Evolutionary conservation across 2,797 vertebrate species (phyloP).

Genomic region (Lates japonicus): DNA sequence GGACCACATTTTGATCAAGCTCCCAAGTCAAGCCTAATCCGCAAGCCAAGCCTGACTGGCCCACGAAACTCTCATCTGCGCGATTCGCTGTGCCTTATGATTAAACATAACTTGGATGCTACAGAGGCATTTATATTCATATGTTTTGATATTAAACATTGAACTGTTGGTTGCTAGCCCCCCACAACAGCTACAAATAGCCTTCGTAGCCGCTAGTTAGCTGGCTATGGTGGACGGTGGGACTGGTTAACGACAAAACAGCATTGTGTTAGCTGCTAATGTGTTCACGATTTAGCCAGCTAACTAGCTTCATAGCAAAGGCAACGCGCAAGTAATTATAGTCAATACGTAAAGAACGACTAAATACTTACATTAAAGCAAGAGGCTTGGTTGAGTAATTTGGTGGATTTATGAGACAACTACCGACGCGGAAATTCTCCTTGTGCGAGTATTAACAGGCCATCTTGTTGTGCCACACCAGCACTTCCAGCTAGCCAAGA

Average conservation of each 20-base stretch:
- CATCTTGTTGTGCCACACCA: slow-evolving; percentile 86
- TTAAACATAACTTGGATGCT: accelerated
- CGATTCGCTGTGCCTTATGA: background rate
- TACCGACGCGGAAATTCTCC: slow-evolving; percentile 68
- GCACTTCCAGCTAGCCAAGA: slow-evolving; percentile 83
- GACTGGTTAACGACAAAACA: slow-evolving; percentile 82
- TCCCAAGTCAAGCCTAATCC: slow-evolving; percentile 46
- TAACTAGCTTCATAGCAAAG: slow-evolving; percentile 84
- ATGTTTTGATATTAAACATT: slow-evolving; percentile 36
- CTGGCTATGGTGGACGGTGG: slow-evolving; percentile 73
- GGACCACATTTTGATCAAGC: slow-evolving; percentile 37
- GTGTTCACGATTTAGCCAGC: slow-evolving; percentile 81
- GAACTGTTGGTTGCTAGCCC: slow-evolving; percentile 67
- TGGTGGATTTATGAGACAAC: slow-evolving; percentile 16
- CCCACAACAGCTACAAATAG: slow-evolving; percentile 81
- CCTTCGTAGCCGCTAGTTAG: slow-evolving; percentile 85
- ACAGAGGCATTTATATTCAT: accelerated
- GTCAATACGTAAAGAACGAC: accelerated
- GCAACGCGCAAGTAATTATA: background rate
- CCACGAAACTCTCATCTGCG: background rate
- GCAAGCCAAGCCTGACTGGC: background rate
- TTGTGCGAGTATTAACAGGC: slow-evolving; percentile 78
- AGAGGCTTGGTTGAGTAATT: too few species aligned
- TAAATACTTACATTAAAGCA: slow-evolving; percentile 25
- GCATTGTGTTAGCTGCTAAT: slow-evolving; percentile 86